phyloP scores from a whole-genome alignment of 2,113 vertebrate species.

The Tragelaphus scriptus region DNA sequence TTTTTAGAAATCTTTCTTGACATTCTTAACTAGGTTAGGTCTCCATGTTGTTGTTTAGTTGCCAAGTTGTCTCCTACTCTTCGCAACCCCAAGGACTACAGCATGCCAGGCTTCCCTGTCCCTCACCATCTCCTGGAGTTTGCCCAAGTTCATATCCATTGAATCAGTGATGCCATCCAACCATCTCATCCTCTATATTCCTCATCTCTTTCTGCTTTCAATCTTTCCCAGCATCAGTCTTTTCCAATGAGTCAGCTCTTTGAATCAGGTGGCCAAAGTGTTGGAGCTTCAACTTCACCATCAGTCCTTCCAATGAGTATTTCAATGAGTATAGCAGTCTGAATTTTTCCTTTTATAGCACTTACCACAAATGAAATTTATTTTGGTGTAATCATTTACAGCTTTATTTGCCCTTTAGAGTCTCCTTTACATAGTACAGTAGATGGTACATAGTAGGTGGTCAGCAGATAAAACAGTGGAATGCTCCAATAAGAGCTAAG shows the following conservation, averaged over 20 bases:
- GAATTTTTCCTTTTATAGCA: conserved; percentile 1
- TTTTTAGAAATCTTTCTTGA: background rate
- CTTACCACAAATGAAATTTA: background rate
- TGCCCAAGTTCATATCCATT: background rate
- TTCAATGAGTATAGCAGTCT: background rate
- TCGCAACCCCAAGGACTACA: background rate
- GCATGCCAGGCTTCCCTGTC: background rate
- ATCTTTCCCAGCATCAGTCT: background rate
- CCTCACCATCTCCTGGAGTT: background rate
- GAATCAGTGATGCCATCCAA: background rate
- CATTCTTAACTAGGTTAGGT: background rate
- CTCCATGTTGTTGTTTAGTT: background rate
- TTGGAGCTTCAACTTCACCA: background rate
- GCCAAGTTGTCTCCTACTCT: background rate
- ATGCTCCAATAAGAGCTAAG: background rate
- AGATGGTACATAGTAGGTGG: background rate
- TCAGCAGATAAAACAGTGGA: background rate
- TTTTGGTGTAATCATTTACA: background rate
- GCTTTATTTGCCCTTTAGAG: background rate
- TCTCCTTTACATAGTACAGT: background rate
- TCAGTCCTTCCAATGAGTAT: background rate
- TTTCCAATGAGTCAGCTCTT: background rate
- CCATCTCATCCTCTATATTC: background rate
- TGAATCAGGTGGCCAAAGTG: background rate
- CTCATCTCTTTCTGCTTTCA: background rate